These are phyloP conservation scores for Ridgeia piscesae DNA, from an alignment of 1,140 invertebrate genomes.

Conservation along the genomic window DNA sequence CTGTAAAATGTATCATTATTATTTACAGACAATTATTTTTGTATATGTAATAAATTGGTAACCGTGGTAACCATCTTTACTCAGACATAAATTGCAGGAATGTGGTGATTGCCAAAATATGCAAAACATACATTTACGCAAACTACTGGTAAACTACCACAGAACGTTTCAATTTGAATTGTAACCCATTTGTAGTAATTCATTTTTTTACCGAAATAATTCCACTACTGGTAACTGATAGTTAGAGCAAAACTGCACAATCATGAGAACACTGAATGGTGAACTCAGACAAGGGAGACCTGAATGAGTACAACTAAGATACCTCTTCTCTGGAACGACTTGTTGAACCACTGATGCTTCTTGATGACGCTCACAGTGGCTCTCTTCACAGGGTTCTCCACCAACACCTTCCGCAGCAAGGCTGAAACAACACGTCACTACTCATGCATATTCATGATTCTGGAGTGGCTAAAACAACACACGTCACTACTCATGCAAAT, in stretches of 20 bases:
- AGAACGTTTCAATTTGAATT: too few relatives aligned
- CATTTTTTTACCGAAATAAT: not conserved
- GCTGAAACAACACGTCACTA: slow-evolving; percentile 44
- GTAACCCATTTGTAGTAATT: too few relatives aligned
- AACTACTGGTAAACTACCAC: too few relatives aligned
- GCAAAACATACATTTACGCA: too few relatives aligned
- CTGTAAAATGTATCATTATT: too few relatives aligned
- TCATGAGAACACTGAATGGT: not conserved
- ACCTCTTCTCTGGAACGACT: slow-evolving; percentile 55
- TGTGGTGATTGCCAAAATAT: too few relatives aligned
- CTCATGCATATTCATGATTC: not conserved
- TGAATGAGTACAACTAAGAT: not conserved
- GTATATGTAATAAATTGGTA: too few relatives aligned
- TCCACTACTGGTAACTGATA: not conserved
- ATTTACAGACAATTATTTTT: too few relatives aligned
- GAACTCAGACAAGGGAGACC: not conserved
- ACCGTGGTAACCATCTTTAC: too few relatives aligned
- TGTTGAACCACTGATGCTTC: slow-evolving; percentile 76
- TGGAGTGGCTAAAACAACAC: not conserved
- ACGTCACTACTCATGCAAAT: too few relatives aligned
- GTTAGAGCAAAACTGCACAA: not conserved
- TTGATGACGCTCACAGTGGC: slow-evolving; percentile 71
- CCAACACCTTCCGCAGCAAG: slow-evolving; percentile 74
- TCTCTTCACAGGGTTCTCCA: slow-evolving; percentile 66
- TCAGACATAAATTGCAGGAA: too few relatives aligned